phyloP scores from a whole-genome alignment of 2,797 vertebrate species.

The Lithobates sylvaticus region DNA sequence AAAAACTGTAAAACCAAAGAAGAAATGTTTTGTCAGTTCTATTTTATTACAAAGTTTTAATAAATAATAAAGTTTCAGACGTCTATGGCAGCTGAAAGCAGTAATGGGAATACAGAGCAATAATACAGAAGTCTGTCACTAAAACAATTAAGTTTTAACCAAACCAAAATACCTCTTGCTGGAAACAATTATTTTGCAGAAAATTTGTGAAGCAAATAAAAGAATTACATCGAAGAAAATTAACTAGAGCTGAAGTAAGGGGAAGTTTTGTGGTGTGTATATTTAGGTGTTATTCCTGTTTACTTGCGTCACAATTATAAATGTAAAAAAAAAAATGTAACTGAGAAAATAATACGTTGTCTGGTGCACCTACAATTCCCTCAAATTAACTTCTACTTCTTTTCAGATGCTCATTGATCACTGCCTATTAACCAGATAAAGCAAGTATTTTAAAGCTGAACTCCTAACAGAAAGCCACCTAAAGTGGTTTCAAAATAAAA shows the following conservation, averaged over 20 bases:
- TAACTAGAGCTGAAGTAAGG: neutral
- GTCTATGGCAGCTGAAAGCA: conserved; percentile 9
- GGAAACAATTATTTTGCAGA: neutral
- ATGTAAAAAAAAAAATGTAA: neutral
- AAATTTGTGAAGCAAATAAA: neutral
- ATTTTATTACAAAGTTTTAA: conserved; percentile 24
- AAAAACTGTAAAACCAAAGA: neutral
- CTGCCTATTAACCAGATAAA: no score
- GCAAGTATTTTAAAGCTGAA: no score
- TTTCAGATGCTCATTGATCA: no score
- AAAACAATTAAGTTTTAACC: conserved; percentile 34
- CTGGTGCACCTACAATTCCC: no score
- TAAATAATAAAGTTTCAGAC: conserved; percentile 39
- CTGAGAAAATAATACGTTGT: no score
- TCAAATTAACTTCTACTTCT: no score
- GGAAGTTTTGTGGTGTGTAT: neutral
- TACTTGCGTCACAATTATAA: neutral
- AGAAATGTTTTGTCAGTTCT: conserved; percentile 40
- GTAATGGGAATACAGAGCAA: conserved; percentile 27
- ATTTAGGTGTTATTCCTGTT: neutral
- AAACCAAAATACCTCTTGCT: conserved; percentile 19
- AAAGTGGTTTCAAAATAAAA: no score
- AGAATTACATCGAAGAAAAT: neutral
- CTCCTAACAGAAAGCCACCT: no score
- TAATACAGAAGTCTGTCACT: conserved; percentile 8